Percentiles rank a stretch among this genome's conserved stretches.
Conservation (phyloP, 2,113 vertebrate genomes). For the Prionailurus bengalensis region DNA sequence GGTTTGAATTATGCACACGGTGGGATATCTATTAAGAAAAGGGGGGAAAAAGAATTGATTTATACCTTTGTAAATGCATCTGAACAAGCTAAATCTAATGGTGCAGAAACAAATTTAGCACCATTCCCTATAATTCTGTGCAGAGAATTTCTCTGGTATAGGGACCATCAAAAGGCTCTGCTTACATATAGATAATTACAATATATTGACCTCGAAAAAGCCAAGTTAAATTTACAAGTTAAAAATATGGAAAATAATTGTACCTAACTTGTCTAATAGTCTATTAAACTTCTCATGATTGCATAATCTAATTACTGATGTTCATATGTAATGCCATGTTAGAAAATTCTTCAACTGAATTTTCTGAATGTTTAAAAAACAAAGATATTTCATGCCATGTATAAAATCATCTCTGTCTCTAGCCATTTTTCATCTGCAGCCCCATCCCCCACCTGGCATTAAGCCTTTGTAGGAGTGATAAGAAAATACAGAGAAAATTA, state of each 20-base stretch:
- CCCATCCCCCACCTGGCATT: not conserved
- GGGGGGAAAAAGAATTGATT: not conserved
- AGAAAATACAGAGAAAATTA: not conserved
- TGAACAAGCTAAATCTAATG: not conserved
- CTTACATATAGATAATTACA: constrained; percentile 68
- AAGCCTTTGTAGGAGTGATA: not conserved
- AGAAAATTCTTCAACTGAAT: not conserved
- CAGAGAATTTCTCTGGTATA: constrained; percentile 46
- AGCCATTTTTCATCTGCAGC: not conserved
- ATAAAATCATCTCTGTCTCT: not conserved
- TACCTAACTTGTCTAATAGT: constrained; percentile 70
- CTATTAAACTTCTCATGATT: constrained; percentile 16
- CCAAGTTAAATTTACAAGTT: not conserved
- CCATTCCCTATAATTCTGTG: not conserved
- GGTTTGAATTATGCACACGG: not conserved
- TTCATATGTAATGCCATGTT: not conserved
- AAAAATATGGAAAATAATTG: constrained; percentile 60
- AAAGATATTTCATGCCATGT: not conserved
- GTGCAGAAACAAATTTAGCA: not conserved
- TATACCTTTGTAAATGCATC: not conserved
- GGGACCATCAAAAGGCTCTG: not conserved
- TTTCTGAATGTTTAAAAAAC: constrained; percentile 21
- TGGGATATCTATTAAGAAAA: not conserved
- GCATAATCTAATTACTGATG: constrained; percentile 29
- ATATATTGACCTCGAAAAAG: constrained; percentile 73